Evolutionary conservation across 1,140 invertebrate genomes (phyloP).

Genomic region (Delia radicum): DNA sequence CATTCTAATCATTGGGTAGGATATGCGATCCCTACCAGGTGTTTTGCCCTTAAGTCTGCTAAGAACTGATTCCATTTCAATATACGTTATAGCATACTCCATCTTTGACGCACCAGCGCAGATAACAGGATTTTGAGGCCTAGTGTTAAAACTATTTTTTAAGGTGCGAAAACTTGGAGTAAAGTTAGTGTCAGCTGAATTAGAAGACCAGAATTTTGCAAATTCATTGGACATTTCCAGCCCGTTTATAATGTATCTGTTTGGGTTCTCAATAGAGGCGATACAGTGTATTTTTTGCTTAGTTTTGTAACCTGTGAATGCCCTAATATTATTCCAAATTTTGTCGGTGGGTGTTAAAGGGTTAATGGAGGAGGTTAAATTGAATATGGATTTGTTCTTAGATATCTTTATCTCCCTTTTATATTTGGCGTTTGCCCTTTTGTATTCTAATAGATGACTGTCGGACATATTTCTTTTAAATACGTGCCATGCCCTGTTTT

Average conservation of each 20-base stretch:
- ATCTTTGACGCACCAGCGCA: neutral
- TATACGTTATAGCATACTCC: neutral
- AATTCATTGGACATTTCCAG: conserved; percentile 6
- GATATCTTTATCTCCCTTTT: conserved; percentile 1
- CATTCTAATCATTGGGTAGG: conserved; percentile 29
- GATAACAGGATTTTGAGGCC: neutral
- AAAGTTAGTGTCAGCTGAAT: conserved; percentile 16
- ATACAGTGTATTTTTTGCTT: conserved; percentile 1
- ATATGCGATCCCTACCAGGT: neutral
- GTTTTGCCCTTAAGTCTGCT: neutral
- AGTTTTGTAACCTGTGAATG: conserved; percentile 13
- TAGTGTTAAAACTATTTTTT: neutral
- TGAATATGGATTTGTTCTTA: neutral
- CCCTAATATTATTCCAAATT: conserved; percentile 22
- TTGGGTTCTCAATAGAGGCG: neutral
- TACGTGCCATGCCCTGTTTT: neutral
- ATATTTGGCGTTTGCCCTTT: neutral
- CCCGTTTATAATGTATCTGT: too few relatives aligned
- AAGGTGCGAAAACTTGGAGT: neutral
- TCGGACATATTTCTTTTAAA: neutral
- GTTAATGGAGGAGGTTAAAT: conserved; percentile 9
- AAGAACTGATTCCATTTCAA: neutral
- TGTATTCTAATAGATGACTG: neutral
- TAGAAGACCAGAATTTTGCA: neutral
- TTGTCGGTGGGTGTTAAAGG: neutral